Evolutionary conservation across 92 coral and sea anemone species (phyloP).

Genomic region (Micromussa lordhowensis): DNA sequence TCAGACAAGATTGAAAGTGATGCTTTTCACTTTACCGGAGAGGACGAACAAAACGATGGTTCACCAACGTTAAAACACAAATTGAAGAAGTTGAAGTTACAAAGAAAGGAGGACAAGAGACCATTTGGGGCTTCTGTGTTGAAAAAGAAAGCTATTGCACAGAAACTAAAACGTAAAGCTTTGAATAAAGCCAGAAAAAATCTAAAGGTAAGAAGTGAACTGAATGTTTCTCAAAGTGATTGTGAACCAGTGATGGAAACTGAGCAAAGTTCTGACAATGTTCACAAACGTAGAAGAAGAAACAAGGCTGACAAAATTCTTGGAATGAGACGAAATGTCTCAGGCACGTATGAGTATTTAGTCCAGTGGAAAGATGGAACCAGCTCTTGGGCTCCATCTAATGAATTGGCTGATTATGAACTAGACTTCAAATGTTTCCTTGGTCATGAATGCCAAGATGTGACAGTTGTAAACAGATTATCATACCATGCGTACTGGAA

Average conservation of each 20-base stretch:
- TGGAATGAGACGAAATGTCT: constrained; percentile 85
- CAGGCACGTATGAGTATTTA: constrained; percentile 85
- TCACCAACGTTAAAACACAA: constrained; percentile 53
- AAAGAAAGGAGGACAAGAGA: constrained; percentile 63
- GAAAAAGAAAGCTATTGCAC: constrained; percentile 72
- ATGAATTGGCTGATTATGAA: constrained; percentile 85
- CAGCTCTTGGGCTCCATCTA: constrained; percentile 93
- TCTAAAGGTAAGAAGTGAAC: constrained; percentile 52
- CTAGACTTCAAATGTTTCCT: constrained; percentile 82
- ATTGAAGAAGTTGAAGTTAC: constrained; percentile 73
- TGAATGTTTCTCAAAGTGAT: constrained; percentile 23
- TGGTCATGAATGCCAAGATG: constrained; percentile 82
- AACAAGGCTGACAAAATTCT: constrained; percentile 88
- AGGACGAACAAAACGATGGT: constrained; percentile 58
- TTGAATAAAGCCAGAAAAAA: constrained; percentile 74
- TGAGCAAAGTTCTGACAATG: constrained; percentile 34
- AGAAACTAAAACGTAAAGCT: constrained; percentile 81
- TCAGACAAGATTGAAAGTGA: constrained; percentile 58
- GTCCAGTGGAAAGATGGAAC: constrained; percentile 99
- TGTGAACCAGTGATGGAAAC: constrained; percentile 25
- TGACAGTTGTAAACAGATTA: constrained; percentile 81
- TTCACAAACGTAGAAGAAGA: constrained; percentile 71
- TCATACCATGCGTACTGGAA: constrained; percentile 89
- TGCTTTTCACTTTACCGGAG: constrained; percentile 78
- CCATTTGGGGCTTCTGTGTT: constrained; percentile 76